A percentile compares a stretch with the other conserved stretches of the same genome.
phyloP scores from a whole-genome alignment of 2,888 invertebrate genomes.

The Rutpela maculata region DNA sequence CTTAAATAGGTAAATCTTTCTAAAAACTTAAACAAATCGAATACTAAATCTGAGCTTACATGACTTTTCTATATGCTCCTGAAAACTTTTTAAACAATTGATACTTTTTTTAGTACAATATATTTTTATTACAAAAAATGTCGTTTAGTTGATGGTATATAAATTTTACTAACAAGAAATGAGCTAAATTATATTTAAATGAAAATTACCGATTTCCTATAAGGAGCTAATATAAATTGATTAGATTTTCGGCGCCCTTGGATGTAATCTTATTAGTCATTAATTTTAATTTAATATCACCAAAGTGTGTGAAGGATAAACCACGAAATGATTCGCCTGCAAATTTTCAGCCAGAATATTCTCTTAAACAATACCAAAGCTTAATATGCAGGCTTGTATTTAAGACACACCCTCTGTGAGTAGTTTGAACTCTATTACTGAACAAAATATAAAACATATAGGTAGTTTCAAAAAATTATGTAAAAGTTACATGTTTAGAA shows the following conservation, averaged over 20 bases:
- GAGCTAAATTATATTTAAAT: conserved; percentile 51
- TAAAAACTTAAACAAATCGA: too few species aligned
- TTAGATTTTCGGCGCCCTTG: conserved; percentile 69
- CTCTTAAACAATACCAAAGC: conserved; percentile 14
- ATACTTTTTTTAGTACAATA: too few species aligned
- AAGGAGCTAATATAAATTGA: conserved; percentile 70
- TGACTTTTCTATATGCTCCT: too few species aligned
- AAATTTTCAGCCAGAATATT: conserved; percentile 43
- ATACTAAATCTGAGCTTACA: too few species aligned
- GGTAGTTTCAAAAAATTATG: too few species aligned
- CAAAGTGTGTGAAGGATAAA: conserved; percentile 61
- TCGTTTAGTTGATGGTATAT: background rate
- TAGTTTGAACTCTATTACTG: background rate
- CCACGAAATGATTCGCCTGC: conserved; percentile 52
- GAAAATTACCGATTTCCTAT: conserved; percentile 67
- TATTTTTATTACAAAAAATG: too few species aligned
- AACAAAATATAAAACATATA: too few species aligned
- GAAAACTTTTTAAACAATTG: too few species aligned
- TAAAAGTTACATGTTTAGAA: too few species aligned
- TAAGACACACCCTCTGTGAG: background rate
- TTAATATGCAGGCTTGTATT: background rate
- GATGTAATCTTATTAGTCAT: conserved; percentile 70
- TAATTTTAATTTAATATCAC: conserved; percentile 72
- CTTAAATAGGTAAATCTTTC: too few species aligned
- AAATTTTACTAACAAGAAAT: background rate